A percentile compares a stretch with the other conserved stretches of the same genome.
These are phyloP conservation scores for Lamprologus ornatipinnis DNA, from an alignment of 2,113 vertebrate species.

Conservation along the genomic window DNA sequence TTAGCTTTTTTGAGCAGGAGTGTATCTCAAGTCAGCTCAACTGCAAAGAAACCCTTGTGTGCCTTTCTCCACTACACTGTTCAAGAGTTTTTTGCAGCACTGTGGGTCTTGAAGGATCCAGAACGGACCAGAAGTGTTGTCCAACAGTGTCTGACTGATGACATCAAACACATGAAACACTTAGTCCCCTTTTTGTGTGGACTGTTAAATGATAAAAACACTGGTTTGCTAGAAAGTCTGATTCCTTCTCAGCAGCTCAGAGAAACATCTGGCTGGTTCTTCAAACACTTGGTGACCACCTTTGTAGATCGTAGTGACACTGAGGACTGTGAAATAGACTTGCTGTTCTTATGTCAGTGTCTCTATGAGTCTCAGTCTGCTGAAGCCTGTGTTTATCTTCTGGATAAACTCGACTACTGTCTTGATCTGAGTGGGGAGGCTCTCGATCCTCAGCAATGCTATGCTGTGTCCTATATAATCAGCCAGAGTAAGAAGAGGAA, in stretches of 20 bases:
- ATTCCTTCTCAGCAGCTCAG: neutral
- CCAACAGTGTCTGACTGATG: neutral
- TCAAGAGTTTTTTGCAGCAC: slow-evolving; percentile 17
- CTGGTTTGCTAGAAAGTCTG: neutral
- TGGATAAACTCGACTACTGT: neutral
- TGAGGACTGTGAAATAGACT: neutral
- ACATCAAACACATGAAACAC: slow-evolving; percentile 6
- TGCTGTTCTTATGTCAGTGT: neutral
- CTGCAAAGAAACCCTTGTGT: neutral
- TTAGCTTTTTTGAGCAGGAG: too few relatives aligned
- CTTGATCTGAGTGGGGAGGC: neutral
- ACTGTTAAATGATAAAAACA: neutral
- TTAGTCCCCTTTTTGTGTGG: slow-evolving; percentile 3
- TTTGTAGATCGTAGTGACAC: neutral
- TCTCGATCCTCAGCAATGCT: neutral
- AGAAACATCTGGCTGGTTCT: neutral
- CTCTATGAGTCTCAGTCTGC: slow-evolving; percentile 12
- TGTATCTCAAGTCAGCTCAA: too few relatives aligned
- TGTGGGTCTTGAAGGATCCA: slow-evolving; percentile 21
- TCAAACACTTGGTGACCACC: neutral
- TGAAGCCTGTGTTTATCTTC: neutral
- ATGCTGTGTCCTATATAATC: slow-evolving; percentile 4
- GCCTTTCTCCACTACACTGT: slow-evolving; percentile 6
- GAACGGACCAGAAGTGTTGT: neutral
- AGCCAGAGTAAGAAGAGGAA: neutral